Conservation (phyloP, 2,888 invertebrate genomes). For the Chymomyza caudatula region DNA sequence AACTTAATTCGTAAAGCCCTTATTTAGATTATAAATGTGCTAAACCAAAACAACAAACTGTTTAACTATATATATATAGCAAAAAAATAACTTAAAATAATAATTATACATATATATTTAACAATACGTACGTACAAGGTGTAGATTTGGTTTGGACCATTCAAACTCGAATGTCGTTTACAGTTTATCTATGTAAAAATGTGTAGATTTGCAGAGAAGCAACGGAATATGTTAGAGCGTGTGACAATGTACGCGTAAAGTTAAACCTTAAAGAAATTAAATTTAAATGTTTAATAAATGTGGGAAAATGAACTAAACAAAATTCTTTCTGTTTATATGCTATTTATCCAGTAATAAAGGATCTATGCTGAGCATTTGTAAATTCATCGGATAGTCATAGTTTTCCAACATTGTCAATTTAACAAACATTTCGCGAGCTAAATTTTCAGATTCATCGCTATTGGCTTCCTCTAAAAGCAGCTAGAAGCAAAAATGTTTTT, state of each 20-base stretch:
- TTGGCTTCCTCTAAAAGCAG: slow-evolving; percentile 69
- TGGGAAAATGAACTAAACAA: slow-evolving; percentile 54
- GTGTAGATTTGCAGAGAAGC: neutral
- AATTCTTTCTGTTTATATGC: slow-evolving; percentile 4
- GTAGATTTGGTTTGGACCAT: neutral
- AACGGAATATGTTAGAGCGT: slow-evolving; percentile 33
- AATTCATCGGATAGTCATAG: slow-evolving; percentile 24
- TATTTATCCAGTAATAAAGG: slow-evolving; percentile 45
- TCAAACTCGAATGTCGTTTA: neutral
- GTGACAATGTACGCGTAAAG: slow-evolving; percentile 57
- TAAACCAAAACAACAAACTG: slow-evolving; percentile 34
- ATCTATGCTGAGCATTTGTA: slow-evolving; percentile 43
- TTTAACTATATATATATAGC: slow-evolving; percentile 48
- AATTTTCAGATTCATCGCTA: slow-evolving; percentile 48
- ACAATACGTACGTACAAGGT: neutral
- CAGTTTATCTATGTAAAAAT: neutral
- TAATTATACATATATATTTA: slow-evolving; percentile 58
- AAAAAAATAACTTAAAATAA: slow-evolving; percentile 42
- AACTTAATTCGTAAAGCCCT: neutral
- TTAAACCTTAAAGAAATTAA: slow-evolving; percentile 54
- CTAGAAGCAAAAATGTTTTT: neutral
- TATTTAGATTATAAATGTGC: slow-evolving; percentile 66
- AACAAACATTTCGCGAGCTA: slow-evolving; percentile 43
- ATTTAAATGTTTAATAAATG: slow-evolving; percentile 73
- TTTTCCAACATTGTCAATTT: slow-evolving; percentile 27